Evolutionary conservation across 1,140 invertebrate species (phyloP).

Genomic region (Atta cephalotes): DNA sequence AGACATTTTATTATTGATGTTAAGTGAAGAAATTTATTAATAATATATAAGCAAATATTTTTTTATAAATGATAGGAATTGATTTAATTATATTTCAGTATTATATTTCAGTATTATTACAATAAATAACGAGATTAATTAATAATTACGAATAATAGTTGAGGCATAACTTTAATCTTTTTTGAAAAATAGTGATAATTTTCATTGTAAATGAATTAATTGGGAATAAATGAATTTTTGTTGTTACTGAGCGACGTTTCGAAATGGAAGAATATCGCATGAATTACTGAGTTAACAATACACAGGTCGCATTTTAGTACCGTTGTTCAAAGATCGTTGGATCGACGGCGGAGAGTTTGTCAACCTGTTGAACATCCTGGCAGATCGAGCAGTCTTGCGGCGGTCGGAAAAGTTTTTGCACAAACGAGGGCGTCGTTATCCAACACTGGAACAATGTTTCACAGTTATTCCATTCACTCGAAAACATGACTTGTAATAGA

Average conservation of each 20-base stretch:
- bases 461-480: neutral
- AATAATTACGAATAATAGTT: neutral
- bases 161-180: too few relatives aligned
- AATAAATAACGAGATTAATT: neutral
- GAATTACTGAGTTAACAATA: conserved; percentile 10
- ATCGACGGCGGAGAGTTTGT: conserved; percentile 89
- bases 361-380: conserved; percentile 87
- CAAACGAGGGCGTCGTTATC: conserved; percentile 87
- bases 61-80: neutral
- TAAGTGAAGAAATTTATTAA: neutral
- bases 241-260: neutral
- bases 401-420: conserved; percentile 89
- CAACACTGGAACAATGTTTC: conserved; percentile 86
- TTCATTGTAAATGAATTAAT: conserved; percentile 6
- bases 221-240: neutral
- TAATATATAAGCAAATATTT: neutral
- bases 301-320: conserved; percentile 74
- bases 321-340: conserved; percentile 89
- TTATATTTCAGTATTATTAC: neutral
- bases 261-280: neutral
- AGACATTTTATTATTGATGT: neutral
- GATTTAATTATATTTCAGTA: neutral
- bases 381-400: conserved; percentile 93
- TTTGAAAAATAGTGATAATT: neutral
- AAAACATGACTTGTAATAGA: neutral